Percentiles rank a stretch among this genome's conserved stretches.
Evolutionary conservation across 2,113 vertebrate species (phyloP).

Genomic region (Castor canadensis): DNA sequence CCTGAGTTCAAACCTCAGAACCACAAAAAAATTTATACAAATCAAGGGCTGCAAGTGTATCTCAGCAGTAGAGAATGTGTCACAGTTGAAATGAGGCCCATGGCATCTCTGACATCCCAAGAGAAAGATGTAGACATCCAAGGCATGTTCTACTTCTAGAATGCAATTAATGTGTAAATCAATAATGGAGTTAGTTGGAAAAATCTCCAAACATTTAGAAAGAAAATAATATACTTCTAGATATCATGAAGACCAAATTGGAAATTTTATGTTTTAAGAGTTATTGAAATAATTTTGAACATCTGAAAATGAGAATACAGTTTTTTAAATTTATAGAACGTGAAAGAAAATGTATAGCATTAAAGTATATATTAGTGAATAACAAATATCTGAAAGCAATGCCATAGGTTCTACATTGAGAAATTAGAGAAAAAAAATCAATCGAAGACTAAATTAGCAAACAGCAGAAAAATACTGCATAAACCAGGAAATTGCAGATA

Average conservation of each 20-base stretch:
- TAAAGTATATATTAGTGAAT: not conserved
- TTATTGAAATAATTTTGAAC: not conserved
- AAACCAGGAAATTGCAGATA: not conserved
- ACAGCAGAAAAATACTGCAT: not conserved
- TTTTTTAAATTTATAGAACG: not conserved
- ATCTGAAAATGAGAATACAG: not conserved
- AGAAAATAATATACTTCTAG: not conserved
- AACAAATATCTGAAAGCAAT: not conserved
- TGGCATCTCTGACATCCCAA: too few species aligned
- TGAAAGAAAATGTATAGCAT: not conserved
- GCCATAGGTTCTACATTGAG: not conserved
- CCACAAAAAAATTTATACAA: not conserved
- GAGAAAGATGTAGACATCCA: not conserved
- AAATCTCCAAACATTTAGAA: not conserved
- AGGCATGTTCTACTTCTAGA: not conserved
- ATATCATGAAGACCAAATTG: not conserved
- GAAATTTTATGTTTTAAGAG: not conserved
- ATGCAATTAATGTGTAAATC: not conserved
- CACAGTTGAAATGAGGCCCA: too few species aligned
- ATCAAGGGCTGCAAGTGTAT: too few species aligned
- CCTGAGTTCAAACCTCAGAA: not conserved
- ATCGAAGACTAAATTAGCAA: not conserved
- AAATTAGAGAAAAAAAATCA: constrained; percentile 10
- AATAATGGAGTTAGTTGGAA: not conserved
- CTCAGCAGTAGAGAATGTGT: too few species aligned